These are phyloP conservation scores for Drosophila triauraria DNA, from an alignment of 1,140 invertebrate species.

Conservation along the genomic window DNA sequence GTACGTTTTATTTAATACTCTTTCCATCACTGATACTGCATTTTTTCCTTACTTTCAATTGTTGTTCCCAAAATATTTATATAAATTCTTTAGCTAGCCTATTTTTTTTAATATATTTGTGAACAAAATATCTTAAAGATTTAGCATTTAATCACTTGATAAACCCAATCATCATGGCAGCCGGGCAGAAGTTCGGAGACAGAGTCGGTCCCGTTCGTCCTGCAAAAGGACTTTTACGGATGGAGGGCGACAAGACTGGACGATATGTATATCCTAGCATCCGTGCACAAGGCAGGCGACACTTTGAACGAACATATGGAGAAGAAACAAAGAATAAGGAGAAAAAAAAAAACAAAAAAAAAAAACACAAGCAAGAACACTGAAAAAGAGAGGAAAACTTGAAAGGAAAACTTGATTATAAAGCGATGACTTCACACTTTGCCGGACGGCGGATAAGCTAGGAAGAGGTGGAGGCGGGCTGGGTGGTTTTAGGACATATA, in stretches of 20 bases:
- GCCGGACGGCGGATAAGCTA: constrained; percentile 42
- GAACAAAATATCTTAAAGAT: too few relatives aligned
- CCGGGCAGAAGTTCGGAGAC: constrained; percentile 20
- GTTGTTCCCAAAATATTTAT: too few relatives aligned
- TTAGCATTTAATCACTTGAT: not conserved
- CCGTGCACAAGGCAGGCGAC: constrained; percentile 60
- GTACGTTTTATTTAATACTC: not conserved
- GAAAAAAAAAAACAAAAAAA: constrained; percentile 6
- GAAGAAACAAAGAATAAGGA: constrained; percentile 24
- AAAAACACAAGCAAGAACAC: constrained; percentile 19
- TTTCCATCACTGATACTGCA: not conserved
- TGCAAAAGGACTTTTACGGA: constrained; percentile 50
- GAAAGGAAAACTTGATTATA: constrained; percentile 84
- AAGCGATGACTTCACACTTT: constrained; percentile 85
- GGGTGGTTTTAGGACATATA: constrained; percentile 68
- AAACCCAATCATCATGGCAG: constrained; percentile 46
- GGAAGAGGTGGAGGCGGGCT: not conserved
- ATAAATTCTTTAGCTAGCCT: too few relatives aligned
- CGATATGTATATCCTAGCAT: constrained; percentile 57
- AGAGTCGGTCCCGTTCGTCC: constrained; percentile 15
- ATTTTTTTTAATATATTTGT: too few relatives aligned
- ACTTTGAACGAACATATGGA: constrained; percentile 79
- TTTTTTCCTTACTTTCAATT: not conserved
- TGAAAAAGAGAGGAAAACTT: constrained; percentile 51
- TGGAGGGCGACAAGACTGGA: not conserved